Base-by-base conservation (phyloP, 2,888 invertebrate species). In the Plagodis pulveraria region DNA sequence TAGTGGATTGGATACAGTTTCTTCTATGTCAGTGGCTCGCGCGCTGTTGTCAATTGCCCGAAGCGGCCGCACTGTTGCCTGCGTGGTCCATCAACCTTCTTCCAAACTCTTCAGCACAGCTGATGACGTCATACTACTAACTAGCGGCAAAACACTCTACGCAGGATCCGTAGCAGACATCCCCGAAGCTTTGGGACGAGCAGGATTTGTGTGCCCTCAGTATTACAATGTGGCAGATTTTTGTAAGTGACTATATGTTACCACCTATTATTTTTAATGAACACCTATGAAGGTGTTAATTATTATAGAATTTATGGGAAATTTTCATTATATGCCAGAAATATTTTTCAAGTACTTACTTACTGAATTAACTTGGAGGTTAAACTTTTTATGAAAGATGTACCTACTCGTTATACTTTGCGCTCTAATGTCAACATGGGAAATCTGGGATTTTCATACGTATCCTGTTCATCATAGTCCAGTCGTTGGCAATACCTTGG, bases 151-250 rank as follows among this genome's bases (percentile, higher is more conserved):
- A 67, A 95, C 95, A 46, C 86, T 96, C 11, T 96, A 96, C 76
- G 94, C 95, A 10, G 97, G 96, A 0, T 87, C 95, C 0, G 89
- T 94, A 5, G 78, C 82, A 0, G 93, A 94, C 38, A 86, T 96
- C 10, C 91, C 96, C 0, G 90, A 93, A 0, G 93, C 94, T 36
- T 90, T 96, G 35, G 83, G 85, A 6, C 85, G 90, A 36, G 94
- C 95, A 47, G 95, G 94, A 4, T 94, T 95, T 59, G 77, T 84
- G 0, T 97, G 96, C 73, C 97, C 97, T 0, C 93, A 94, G 65
- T 96, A 96, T 84, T 96, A 96, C 83, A 97, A 97, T 76, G 95
- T 96, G 62, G 96, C 96, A 8, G 97, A 97, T 84, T 97, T 94
- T 77, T 94, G 96, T 96, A 84, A 91, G 90, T 85, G 49, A 50